Evolutionary conservation across 2,888 invertebrate genomes (phyloP).

Genomic region (Diploptera punctata): DNA sequence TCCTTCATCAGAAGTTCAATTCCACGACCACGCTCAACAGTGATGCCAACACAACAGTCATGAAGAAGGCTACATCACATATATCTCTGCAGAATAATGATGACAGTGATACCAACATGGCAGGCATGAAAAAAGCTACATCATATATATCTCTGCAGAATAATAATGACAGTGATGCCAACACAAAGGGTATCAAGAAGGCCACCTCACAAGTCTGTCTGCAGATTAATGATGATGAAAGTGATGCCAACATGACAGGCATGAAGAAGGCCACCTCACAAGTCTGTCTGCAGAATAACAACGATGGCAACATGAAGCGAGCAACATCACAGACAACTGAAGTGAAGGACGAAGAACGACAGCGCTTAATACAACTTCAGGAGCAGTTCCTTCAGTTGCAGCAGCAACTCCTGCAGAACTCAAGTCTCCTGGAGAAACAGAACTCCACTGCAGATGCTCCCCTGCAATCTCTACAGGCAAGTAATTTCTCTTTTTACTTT

Average conservation of each 20-base stretch:
- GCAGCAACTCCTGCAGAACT: conserved; percentile 33
- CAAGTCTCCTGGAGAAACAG: neutral
- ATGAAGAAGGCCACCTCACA: conserved; percentile 49
- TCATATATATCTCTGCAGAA: conserved; percentile 56
- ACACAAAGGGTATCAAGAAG: conserved; percentile 53
- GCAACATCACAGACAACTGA: neutral
- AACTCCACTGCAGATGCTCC: conserved; percentile 33
- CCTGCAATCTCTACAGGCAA: conserved; percentile 46
- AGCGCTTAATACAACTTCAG: neutral
- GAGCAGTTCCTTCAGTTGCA: conserved; percentile 44
- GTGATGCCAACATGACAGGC: neutral
- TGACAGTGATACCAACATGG: neutral
- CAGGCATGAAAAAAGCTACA: conserved; percentile 57
- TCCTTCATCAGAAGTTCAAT: conserved; percentile 7
- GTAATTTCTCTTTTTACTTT: too few species aligned
- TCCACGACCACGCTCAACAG: neutral
- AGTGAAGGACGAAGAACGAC: neutral
- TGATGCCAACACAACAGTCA: neutral
- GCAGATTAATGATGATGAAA: too few species aligned
- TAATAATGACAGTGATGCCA: neutral
- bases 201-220: conserved; percentile 57
- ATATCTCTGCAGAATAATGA: too few species aligned
- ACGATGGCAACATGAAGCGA: too few species aligned
- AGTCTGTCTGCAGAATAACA: too few species aligned
- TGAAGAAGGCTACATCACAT: conserved; percentile 57